phyloP scores from a whole-genome alignment of 2,888 invertebrate species.

The Pomacea canaliculata region DNA sequence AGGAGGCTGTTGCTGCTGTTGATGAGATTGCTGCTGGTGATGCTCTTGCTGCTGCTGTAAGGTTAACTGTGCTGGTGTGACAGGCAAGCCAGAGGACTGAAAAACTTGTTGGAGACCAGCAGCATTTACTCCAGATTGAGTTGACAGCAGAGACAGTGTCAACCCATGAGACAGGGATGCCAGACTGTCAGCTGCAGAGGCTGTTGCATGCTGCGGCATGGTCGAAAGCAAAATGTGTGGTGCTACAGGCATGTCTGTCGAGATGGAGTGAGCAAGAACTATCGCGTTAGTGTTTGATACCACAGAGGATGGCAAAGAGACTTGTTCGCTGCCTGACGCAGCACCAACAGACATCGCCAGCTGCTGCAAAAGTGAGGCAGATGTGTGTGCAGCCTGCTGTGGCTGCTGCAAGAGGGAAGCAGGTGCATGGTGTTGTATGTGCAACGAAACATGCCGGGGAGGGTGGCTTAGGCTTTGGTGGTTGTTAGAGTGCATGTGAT shows the following conservation, averaged over 20 bases:
- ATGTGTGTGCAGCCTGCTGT: background rate
- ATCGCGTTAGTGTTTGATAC: background rate
- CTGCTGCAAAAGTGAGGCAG: slow-evolving; percentile 17
- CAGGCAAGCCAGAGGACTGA: background rate
- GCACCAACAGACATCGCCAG: slow-evolving; percentile 14
- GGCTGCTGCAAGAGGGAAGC: background rate
- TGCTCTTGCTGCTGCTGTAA: slow-evolving; percentile 23
- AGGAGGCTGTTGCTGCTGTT: slow-evolving; percentile 14
- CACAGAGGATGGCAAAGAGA: background rate
- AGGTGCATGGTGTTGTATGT: background rate
- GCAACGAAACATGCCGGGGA: no score
- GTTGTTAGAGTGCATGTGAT: background rate
- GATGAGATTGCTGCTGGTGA: slow-evolving; percentile 13
- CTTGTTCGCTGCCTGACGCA: background rate
- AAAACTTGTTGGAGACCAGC: background rate
- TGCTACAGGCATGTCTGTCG: background rate
- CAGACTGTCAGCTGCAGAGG: slow-evolving; percentile 14
- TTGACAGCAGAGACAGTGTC: background rate
- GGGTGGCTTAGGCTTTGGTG: background rate
- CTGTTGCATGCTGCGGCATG: slow-evolving; percentile 13
- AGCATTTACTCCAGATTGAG: background rate
- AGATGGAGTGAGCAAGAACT: slow-evolving; percentile 13
- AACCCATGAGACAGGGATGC: slow-evolving; percentile 14
- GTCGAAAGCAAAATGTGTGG: slow-evolving; percentile 13
- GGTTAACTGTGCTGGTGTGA: background rate